Evolutionary conservation across 1,140 invertebrate species (phyloP).

Genomic region (Oryzaephilus surinamensis): DNA sequence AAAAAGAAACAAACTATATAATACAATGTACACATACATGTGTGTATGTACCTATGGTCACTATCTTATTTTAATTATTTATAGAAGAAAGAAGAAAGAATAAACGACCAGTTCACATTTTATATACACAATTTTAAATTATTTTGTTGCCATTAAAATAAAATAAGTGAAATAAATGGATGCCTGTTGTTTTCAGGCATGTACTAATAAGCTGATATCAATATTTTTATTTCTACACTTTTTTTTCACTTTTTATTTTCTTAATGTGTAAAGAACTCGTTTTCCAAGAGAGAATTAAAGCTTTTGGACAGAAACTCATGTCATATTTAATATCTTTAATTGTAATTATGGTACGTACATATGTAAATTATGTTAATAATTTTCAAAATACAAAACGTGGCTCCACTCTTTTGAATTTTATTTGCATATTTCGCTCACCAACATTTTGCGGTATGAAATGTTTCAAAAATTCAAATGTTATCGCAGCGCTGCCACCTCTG

Average conservation of each 20-base stretch:
- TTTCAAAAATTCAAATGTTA: too few relatives aligned
- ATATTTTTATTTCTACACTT: conserved; percentile 17
- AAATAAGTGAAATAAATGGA: conserved; percentile 20
- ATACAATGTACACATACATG: conserved; percentile 2
- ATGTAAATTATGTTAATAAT: too few relatives aligned
- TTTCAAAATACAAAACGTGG: too few relatives aligned
- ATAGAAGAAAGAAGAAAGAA: too few relatives aligned
- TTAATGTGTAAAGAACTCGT: conserved; percentile 10
- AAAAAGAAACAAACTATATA: too few relatives aligned
- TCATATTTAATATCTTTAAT: conserved; percentile 24
- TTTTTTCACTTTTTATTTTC: too few relatives aligned
- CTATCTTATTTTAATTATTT: conserved; percentile 15
- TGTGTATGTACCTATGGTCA: neutral
- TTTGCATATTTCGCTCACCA: too few relatives aligned
- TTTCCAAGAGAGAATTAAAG: conserved; percentile 12
- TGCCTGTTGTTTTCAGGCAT: conserved; percentile 18
- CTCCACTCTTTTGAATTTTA: too few relatives aligned
- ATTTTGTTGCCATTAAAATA: conserved; percentile 19
- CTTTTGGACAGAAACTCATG: conserved; percentile 7
- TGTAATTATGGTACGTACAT: conserved; percentile 17
- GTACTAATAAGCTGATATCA: conserved; percentile 24
- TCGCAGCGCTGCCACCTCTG: too few relatives aligned
- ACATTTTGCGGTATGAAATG: too few relatives aligned
- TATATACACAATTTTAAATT: conserved; percentile 14
- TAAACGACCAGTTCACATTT: conserved; percentile 5